Conservation (phyloP, 2,797 vertebrate genomes). For the Poeciliopsis presidionis region DNA sequence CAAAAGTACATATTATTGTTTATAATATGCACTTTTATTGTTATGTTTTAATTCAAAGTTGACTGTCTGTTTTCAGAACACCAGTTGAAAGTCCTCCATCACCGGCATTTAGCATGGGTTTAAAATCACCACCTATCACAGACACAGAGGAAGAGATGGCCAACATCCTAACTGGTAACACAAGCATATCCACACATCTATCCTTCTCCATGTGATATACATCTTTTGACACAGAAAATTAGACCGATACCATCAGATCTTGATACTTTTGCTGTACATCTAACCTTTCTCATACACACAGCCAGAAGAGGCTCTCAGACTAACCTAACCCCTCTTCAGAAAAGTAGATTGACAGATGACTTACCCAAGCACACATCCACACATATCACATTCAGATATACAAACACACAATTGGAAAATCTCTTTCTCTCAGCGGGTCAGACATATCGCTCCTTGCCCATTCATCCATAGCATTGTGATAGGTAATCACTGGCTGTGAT, state of each 20-base stretch:
- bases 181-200: conserved; percentile 14
- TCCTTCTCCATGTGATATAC: conserved; percentile 3
- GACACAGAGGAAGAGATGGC: conserved; percentile 29
- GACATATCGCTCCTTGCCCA: conserved; percentile 65
- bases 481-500: conserved; percentile 81
- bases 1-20: not conserved
- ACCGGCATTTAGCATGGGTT: not conserved
- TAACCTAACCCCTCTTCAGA: conserved; percentile 34
- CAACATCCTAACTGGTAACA: conserved; percentile 59
- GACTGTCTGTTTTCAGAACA: conserved; percentile 54
- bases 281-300: conserved; percentile 24
- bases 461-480: conserved; percentile 72
- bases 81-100: conserved; percentile 40
- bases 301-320: conserved; percentile 14
- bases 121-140: conserved; percentile 13
- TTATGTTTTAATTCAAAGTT: conserved; percentile 10
- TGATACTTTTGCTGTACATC: conserved; percentile 16
- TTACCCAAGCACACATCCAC: conserved; percentile 20
- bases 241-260: conserved; percentile 16
- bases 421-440: conserved; percentile 56
- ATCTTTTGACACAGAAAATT: conserved; percentile 16
- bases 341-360: conserved; percentile 48
- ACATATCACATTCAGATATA: conserved; percentile 28
- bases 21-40: not conserved
- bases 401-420: conserved; percentile 37